Base-by-base conservation (phyloP, 2,113 vertebrate genomes). In the Nannobrachium achirus region DNA sequence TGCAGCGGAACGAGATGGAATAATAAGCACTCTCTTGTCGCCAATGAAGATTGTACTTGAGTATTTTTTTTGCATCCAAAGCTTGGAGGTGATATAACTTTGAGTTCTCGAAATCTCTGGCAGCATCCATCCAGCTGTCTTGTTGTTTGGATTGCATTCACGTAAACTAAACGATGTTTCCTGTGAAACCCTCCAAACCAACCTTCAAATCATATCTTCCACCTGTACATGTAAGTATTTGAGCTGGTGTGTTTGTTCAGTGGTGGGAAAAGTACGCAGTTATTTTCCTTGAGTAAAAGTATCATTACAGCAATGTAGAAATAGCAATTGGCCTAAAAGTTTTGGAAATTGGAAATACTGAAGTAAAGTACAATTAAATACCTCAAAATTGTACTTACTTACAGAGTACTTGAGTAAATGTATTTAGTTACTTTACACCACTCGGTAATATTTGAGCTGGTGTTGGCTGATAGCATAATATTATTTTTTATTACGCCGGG, bases 191-290 rank as follows among this genome's bases (percentile, higher is more conserved):
- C 50, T 81, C 85, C 53, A 95, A 94, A 73, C 93, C 97, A 68
- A 95, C 95, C 51, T 98, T 98, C 90, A 95, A 88, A 79, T 95
- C 93, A 46, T 98, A 98, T 83, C 95, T 98, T 53, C 92, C 95
- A 69, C 94, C 96, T 62, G 79, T 92, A 14, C 96, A 95, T 95
- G 96, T 98, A 90, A 88, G 75, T 69, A 2, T 63, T 33, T 38
- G 4, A 40, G 25, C 10, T 38, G 25, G 42, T 11, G 10, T 44
- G n/a, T n/a, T n/a, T n/a, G n/a, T n/a, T n/a, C n/a, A n/a, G n/a
- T n/a, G n/a, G n/a, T n/a, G n/a, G n/a, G n/a, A n/a, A n/a, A n/a
- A n/a, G n/a, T 15, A 18, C 18, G 15, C 20, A 15, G 0, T 39
- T 1, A 13, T 49, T 49, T 8, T 15, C 1, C 0, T 2, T 8